Percentiles rank a stretch among this genome's conserved stretches.
Evolutionary conservation across 2,888 invertebrate species (phyloP).

Genomic region (Ectemnius cavifrons): DNA sequence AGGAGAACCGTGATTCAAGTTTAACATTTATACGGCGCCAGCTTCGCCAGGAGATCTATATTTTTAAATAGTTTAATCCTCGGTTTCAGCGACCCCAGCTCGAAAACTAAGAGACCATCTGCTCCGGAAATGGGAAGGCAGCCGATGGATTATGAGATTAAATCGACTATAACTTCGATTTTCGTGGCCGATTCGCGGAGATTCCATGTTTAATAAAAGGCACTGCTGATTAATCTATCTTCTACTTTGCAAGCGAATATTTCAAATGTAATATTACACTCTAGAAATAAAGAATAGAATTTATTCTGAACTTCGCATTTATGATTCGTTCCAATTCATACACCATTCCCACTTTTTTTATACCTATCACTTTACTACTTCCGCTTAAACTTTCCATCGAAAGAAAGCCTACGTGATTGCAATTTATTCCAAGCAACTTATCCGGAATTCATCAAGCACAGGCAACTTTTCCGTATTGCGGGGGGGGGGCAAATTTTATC

Average conservation of each 20-base stretch:
- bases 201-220: constrained; percentile 56
- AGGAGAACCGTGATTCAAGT: constrained; percentile 35
- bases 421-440: too few relatives aligned
- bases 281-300: too few relatives aligned
- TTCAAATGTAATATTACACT: not conserved
- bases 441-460: too few relatives aligned
- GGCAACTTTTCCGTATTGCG: too few relatives aligned
- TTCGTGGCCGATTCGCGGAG: constrained; percentile 25
- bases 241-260: constrained; percentile 36
- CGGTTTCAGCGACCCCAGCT: not conserved
- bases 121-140: constrained; percentile 17
- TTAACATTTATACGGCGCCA: not conserved
- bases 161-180: constrained; percentile 58
- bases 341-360: too few relatives aligned
- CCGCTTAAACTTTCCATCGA: too few relatives aligned
- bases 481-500: too few relatives aligned
- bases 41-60: constrained; percentile 19
- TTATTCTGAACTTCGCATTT: too few relatives aligned
- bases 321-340: too few relatives aligned
- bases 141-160: constrained; percentile 61
- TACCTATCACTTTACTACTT: too few relatives aligned
- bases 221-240: constrained; percentile 65
- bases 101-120: constrained; percentile 17
- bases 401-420: too few relatives aligned
- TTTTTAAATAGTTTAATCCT: constrained; percentile 48